phyloP scores from a whole-genome alignment of 2,888 invertebrate species.

The Pristionchus arcanus region DNA sequence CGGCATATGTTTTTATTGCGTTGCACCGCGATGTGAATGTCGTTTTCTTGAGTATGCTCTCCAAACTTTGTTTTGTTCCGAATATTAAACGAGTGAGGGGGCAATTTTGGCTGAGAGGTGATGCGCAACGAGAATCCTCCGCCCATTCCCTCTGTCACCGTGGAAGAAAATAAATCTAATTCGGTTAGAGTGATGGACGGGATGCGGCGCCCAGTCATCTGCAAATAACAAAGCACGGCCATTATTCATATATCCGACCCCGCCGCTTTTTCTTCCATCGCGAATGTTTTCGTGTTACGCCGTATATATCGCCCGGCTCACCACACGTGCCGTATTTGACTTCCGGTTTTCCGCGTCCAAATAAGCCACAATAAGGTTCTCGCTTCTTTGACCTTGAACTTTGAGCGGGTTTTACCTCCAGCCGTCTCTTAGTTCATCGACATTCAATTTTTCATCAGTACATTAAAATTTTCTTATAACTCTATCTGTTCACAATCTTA shows the following conservation, averaged over 20 bases:
- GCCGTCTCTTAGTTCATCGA: background rate
- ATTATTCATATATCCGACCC: slow-evolving; percentile 38
- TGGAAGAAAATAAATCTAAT: slow-evolving; percentile 14
- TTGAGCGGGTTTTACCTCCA: background rate
- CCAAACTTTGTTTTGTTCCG: too few species aligned
- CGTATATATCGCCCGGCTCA: background rate
- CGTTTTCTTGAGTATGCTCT: too few species aligned
- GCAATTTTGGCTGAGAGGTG: too few species aligned
- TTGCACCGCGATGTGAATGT: too few species aligned
- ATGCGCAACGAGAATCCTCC: background rate
- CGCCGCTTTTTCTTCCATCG: background rate
- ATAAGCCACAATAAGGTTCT: slow-evolving; percentile 31
- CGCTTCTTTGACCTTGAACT: background rate
- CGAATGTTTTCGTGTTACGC: slow-evolving; percentile 22
- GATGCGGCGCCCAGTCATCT: background rate
- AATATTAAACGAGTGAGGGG: too few species aligned
- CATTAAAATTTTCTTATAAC: too few species aligned
- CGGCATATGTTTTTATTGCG: background rate
- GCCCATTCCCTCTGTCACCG: background rate
- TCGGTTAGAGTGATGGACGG: slow-evolving; percentile 14
- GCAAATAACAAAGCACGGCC: background rate
- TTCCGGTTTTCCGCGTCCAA: slow-evolving; percentile 18
- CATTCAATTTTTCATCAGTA: too few species aligned
- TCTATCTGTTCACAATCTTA: too few species aligned
- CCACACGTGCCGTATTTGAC: background rate